These are phyloP conservation scores for Melanotaenia duboulayi DNA, from an alignment of 2,113 vertebrate species.

Conservation along the genomic window DNA sequence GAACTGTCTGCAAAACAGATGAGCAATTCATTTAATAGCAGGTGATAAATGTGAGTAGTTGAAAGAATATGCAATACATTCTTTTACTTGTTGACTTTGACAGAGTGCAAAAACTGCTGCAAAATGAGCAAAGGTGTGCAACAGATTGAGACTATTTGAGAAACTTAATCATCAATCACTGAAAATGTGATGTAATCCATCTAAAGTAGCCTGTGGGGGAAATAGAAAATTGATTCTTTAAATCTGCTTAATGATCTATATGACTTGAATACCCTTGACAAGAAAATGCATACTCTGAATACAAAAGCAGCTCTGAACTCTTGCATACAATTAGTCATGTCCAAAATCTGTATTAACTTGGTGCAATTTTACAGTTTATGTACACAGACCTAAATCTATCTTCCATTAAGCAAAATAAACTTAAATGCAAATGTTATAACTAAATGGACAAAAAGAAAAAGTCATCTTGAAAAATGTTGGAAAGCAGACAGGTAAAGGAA, in stretches of 20 bases:
- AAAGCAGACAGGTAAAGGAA: background rate
- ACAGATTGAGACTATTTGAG: constrained; percentile 1
- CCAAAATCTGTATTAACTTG: too few relatives aligned
- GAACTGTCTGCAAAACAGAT: constrained; percentile 1
- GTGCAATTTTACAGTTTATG: background rate
- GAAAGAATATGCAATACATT: background rate
- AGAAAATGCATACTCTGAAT: constrained; percentile 1
- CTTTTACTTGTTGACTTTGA: constrained; percentile 26
- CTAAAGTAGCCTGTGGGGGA: constrained; percentile 7
- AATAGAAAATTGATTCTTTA: constrained; percentile 13
- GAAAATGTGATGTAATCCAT: constrained; percentile 22
- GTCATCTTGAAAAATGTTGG: background rate
- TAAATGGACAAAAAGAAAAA: too few relatives aligned
- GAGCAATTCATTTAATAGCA: background rate
- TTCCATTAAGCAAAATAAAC: too few relatives aligned
- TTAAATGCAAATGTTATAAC: too few relatives aligned
- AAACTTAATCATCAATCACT: constrained; percentile 14
- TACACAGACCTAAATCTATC: background rate
- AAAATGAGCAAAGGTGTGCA: constrained; percentile 13
- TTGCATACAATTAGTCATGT: background rate
- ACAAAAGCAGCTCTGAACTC: constrained; percentile 3
- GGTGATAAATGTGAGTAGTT: constrained; percentile 5
- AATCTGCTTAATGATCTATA: constrained; percentile 30
- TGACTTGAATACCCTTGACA: constrained; percentile 29
- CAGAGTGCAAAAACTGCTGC: constrained; percentile 10